Evolutionary conservation across 1,140 invertebrate genomes (phyloP), one percentile per base, ranked within the genome.

Genomic region (Drosophila sucinea): DNA sequence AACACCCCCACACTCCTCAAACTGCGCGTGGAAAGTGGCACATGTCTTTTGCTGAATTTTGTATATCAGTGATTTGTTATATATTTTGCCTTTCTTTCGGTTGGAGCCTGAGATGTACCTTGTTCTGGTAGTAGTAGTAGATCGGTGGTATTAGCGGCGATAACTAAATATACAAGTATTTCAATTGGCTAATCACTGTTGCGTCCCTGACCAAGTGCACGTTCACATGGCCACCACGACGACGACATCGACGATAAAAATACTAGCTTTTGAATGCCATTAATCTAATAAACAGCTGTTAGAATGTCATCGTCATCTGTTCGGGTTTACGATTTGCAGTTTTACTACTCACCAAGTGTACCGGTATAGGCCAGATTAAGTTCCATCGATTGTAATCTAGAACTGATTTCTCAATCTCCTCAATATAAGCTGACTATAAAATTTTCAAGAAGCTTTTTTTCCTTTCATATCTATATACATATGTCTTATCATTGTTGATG

Each of bases 131-230:
- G 17, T 17, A 68, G 68, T 40, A 23, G n/a, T 27, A 8, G n/a
- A 29, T 25, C 60, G 29, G 10, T 61, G 11, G n/a, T 32, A 44
- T 27, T 25, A 8, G 44, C 23, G 8, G 23, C 7, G 44, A 25
- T 47, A 47, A 23, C 41, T 7, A 29, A 47, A 17, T 32, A 32
- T 41, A 30, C 71, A 54, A 58, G 40, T 33, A 72, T 51, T 65
- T 61, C 73, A 62, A 47, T 25, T 77, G 47, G 69, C 58, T 54
- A 62, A 69, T 68, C 32, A 51, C 11, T 25, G 35, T 0, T 51
- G 57, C 38, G 75, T 73, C 71, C 83, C 84, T 87, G 84, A 60
- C 77, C 70, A 74, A 89, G 56, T 70, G 83, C 83, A 87, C 83
- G 83, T 87, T 86, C 60, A 35, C 66, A 40, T 25, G 11, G 11